phyloP scores from a whole-genome alignment of 2,113 vertebrate species.

The Plecotus auritus region DNA sequence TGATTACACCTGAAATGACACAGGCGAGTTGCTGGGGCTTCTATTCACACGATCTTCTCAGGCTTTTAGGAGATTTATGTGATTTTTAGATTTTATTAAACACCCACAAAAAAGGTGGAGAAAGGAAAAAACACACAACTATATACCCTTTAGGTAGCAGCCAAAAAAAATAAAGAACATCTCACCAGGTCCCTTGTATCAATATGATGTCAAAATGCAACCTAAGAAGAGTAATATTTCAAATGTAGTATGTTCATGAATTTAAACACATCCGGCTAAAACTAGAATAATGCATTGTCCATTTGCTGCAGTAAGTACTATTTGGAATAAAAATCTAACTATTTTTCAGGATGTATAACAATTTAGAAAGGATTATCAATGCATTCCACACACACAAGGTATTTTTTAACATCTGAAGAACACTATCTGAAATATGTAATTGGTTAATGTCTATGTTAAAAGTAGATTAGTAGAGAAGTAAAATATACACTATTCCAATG shows the following conservation, averaged over 20 bases:
- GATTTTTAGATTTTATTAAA: conserved; percentile 36
- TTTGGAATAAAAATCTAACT: neutral
- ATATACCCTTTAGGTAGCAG: neutral
- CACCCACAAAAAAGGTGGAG: neutral
- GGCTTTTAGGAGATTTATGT: neutral
- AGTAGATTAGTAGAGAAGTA: neutral
- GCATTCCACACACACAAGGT: neutral
- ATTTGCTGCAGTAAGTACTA: neutral
- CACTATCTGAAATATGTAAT: neutral
- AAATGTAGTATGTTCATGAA: neutral
- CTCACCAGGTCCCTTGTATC: neutral
- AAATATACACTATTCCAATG: neutral
- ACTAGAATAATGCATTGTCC: neutral
- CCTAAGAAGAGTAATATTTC: neutral
- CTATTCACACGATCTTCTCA: neutral
- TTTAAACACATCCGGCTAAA: neutral
- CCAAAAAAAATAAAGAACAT: neutral
- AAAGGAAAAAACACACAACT: neutral
- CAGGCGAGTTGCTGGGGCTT: neutral
- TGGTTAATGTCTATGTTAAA: neutral
- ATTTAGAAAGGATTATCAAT: neutral
- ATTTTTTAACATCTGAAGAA: neutral
- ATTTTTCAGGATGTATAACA: neutral
- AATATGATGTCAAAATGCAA: neutral
- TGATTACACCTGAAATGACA: neutral